Percentiles rank a stretch among this genome's conserved stretches.
Conservation (phyloP, 2,113 vertebrate genomes). For the Lycocorax pyrrhopterus region DNA sequence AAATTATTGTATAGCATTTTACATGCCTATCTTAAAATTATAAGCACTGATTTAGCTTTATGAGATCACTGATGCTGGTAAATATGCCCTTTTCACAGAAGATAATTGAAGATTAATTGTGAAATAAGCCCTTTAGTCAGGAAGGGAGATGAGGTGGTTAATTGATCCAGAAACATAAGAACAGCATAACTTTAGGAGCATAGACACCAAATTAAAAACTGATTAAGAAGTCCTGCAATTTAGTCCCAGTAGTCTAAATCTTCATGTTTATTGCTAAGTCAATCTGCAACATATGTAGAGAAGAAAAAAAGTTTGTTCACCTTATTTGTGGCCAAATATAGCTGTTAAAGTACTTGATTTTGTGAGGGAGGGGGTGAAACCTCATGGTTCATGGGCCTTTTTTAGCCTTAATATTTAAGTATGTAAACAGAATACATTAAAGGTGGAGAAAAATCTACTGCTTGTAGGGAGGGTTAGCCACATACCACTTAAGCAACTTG, state of each 20-base stretch:
- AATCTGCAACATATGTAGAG: not conserved
- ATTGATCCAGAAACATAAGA: not conserved
- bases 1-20: not conserved
- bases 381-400: conserved; percentile 17
- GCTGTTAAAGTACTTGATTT: conserved; percentile 16
- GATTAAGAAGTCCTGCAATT: conserved; percentile 4
- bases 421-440: not conserved
- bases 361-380: not conserved
- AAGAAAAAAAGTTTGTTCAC: not conserved
- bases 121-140: not conserved
- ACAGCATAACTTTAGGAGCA: not conserved
- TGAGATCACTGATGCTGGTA: not conserved
- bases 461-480: conserved; percentile 8
- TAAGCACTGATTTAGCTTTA: not conserved
- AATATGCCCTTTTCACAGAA: not conserved
- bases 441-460: conserved; percentile 13
- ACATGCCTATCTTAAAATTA: not conserved
- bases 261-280: conserved; percentile 28
- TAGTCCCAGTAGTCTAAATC: not conserved
- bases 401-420: conserved; percentile 48
- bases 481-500: not conserved
- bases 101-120: not conserved
- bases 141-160: not conserved
- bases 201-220: conserved; percentile 36
- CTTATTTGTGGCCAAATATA: conserved; percentile 47